phyloP scores from a whole-genome alignment of 2,797 vertebrate genomes.

The Kryptopterus vitreolus region DNA sequence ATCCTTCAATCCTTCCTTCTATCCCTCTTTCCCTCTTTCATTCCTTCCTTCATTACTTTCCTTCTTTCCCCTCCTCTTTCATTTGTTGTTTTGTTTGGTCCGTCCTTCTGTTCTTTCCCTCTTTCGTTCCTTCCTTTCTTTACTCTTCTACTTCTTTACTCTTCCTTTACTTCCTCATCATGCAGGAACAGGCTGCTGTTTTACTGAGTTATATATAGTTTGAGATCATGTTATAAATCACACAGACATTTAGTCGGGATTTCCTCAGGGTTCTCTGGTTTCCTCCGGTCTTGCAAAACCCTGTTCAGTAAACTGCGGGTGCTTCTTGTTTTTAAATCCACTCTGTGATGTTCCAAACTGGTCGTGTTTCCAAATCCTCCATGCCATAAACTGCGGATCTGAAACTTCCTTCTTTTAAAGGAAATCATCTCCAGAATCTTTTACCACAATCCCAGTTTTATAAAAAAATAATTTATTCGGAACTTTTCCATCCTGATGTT shows the following conservation, averaged over 20 bases:
- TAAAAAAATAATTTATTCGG: neutral
- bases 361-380: neutral
- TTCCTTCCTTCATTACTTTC: no score
- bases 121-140: no score
- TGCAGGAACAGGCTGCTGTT: neutral
- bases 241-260: neutral
- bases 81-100: no score
- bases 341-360: neutral
- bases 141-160: no score
- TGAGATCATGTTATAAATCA: neutral
- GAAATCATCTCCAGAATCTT: neutral
- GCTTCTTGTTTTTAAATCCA: neutral
- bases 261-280: neutral
- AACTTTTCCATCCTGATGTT: constrained; percentile 2
- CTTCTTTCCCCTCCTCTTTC: no score
- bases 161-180: no score
- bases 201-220: no score
- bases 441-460: neutral
- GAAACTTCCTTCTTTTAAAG: neutral
- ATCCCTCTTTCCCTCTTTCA: no score
- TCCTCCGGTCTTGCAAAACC: neutral
- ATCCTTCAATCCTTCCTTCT: no score
- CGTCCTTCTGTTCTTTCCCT: no score
- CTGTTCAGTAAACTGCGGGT: no score
- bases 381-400: neutral